Conservation (phyloP, 1,140 invertebrate species). For the Mamestra configurata region DNA sequence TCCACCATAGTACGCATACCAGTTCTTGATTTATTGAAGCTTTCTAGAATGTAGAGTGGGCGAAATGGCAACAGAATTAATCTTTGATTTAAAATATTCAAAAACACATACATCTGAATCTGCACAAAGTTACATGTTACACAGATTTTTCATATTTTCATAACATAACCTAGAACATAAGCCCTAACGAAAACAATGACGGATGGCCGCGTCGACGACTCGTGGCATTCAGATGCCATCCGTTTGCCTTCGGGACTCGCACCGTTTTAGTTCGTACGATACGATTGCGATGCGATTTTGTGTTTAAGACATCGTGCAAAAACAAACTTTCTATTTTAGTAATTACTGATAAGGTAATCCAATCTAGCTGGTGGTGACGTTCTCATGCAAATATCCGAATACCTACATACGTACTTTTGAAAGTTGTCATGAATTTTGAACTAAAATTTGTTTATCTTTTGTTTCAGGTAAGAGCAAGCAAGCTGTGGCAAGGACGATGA, state of each 20-base stretch:
- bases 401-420: too few relatives aligned
- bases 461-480: not conserved
- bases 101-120: not conserved
- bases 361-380: too few relatives aligned
- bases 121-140: not conserved
- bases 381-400: too few relatives aligned
- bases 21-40: too few relatives aligned
- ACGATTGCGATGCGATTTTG: not conserved
- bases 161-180: not conserved
- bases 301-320: too few relatives aligned
- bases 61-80: too few relatives aligned
- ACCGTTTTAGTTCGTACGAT: not conserved
- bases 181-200: conserved; percentile 21
- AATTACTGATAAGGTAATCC: too few relatives aligned
- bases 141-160: not conserved
- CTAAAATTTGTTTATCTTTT: not conserved
- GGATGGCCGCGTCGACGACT: conserved; percentile 10
- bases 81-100: too few relatives aligned
- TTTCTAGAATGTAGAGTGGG: too few relatives aligned
- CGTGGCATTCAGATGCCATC: not conserved
- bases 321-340: too few relatives aligned
- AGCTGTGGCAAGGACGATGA: too few relatives aligned
- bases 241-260: not conserved
- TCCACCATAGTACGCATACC: too few relatives aligned
- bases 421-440: not conserved